A percentile compares a stretch with the other conserved stretches of the same genome.
These are phyloP conservation scores for Apostichopus japonicus DNA, from an alignment of 35 echinoderm and acorn worm genomes.

Conservation along the genomic window DNA sequence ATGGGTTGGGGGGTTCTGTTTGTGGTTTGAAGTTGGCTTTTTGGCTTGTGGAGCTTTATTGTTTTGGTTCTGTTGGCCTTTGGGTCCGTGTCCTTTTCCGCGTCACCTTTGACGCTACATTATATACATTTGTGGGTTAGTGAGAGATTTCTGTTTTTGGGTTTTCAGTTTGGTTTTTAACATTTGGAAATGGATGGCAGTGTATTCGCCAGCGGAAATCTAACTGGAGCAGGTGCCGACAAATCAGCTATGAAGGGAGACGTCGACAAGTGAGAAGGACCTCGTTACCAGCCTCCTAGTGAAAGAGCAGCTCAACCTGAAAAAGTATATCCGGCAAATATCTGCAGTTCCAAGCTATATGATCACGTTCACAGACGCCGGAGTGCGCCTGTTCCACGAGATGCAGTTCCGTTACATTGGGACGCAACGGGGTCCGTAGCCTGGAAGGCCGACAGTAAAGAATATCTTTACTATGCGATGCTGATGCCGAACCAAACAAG, in stretches of 20 bases:
- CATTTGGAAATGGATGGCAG: too few species aligned
- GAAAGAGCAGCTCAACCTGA: background rate
- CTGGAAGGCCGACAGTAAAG: background rate
- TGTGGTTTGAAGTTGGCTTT: too few species aligned
- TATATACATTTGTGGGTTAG: too few species aligned
- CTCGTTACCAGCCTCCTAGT: background rate
- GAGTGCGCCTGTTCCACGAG: slow-evolving; percentile 2
- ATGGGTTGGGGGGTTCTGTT: too few species aligned
- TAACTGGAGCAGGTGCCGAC: background rate
- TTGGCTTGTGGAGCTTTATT: too few species aligned
- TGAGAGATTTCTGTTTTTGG: too few species aligned
- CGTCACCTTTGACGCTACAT: too few species aligned
- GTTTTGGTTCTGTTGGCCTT: too few species aligned
- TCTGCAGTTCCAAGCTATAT: background rate
- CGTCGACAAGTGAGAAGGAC: background rate
- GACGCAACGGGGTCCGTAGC: slow-evolving; percentile 30
- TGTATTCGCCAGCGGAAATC: too few species aligned
- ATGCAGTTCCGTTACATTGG: slow-evolving; percentile 10
- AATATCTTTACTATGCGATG: slow-evolving; percentile 24
- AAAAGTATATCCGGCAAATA: slow-evolving; percentile 23
- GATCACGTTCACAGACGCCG: slow-evolving; percentile 19
- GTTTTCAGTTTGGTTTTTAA: too few species aligned
- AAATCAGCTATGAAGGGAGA: slow-evolving; percentile 29
- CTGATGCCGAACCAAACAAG: slow-evolving; percentile 1
- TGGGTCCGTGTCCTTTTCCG: too few species aligned